A percentile compares a stretch with the other conserved stretches of the same genome.
Evolutionary conservation across 1,140 invertebrate species (phyloP).

Genomic region (Amphibalanus amphitrite): DNA sequence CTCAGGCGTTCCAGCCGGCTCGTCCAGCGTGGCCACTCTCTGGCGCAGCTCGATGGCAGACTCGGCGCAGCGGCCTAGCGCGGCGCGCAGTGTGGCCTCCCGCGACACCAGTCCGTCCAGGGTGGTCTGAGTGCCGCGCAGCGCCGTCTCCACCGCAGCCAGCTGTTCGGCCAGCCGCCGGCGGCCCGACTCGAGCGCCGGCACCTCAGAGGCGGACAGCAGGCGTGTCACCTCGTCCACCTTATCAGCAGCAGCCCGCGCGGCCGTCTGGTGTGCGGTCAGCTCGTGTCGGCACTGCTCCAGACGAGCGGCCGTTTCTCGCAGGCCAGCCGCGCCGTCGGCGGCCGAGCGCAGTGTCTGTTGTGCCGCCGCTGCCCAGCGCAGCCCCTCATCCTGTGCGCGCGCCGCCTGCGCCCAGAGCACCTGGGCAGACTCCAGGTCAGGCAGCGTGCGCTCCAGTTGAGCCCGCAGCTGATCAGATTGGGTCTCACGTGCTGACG

Average conservation of each 20-base stretch:
- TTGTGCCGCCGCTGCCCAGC: constrained; percentile 66
- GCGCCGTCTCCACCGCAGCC: not conserved
- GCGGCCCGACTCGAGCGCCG: not conserved
- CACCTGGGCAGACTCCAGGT: constrained; percentile 65
- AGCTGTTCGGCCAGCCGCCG: not conserved
- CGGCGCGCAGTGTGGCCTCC: not conserved
- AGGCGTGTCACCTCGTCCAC: not conserved
- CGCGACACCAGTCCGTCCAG: not conserved
- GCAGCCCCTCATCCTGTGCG: constrained; percentile 56
- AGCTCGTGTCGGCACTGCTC: constrained; percentile 72
- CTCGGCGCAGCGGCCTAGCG: not conserved
- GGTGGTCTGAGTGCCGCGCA: not conserved
- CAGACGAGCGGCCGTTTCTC: constrained; percentile 54
- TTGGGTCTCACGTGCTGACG: constrained; percentile 15
- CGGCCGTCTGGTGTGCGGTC: constrained; percentile 39
- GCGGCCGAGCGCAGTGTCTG: constrained; percentile 50
- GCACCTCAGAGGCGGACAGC: not conserved
- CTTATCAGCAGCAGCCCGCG: not conserved
- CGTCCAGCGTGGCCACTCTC: not conserved
- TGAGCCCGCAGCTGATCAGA: constrained; percentile 56
- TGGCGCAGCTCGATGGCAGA: not conserved
- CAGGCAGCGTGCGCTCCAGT: constrained; percentile 48
- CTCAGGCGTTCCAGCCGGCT: not conserved
- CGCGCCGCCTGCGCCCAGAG: constrained; percentile 84
- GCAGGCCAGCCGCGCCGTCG: constrained; percentile 55